phyloP scores from a whole-genome alignment of 2,888 invertebrate genomes.

The Leucophenga maculata region DNA sequence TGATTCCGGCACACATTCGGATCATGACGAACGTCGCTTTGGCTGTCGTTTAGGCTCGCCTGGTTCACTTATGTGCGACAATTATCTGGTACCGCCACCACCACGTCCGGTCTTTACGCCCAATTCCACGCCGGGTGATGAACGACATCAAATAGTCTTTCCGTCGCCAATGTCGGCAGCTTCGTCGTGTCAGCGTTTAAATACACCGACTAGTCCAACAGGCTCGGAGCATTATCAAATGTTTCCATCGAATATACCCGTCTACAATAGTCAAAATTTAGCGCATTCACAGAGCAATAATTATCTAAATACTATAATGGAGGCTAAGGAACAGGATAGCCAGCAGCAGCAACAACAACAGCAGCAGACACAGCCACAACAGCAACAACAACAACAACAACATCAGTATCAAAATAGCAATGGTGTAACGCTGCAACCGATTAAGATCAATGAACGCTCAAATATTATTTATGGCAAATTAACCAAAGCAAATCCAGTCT shows the following conservation, averaged over 20 bases:
- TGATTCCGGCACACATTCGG: conserved; percentile 89
- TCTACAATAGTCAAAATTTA: conserved; percentile 63
- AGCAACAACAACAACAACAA: conserved; percentile 61
- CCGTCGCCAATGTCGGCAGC: conserved; percentile 60
- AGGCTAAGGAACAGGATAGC: conserved; percentile 69
- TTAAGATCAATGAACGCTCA: conserved; percentile 69
- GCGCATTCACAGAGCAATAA: conserved; percentile 64
- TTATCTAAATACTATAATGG: conserved; percentile 70
- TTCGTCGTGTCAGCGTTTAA: conserved; percentile 62
- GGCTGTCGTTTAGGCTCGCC: conserved; percentile 68
- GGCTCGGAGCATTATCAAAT: conserved; percentile 70
- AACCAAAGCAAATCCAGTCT: conserved; percentile 62
- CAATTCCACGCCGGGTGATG: conserved; percentile 70
- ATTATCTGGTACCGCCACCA: conserved; percentile 78
- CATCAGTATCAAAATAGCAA: conserved; percentile 56
- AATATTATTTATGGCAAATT: conserved; percentile 70
- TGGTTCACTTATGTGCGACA: conserved; percentile 73
- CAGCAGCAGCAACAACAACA: conserved; percentile 60
- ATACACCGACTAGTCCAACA: conserved; percentile 69
- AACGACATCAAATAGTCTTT: conserved; percentile 69
- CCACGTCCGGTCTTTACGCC: conserved; percentile 74
- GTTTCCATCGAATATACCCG: conserved; percentile 72
- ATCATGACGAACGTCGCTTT: conserved; percentile 80
- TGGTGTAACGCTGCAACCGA: conserved; percentile 68
- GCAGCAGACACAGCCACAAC: conserved; percentile 63